Percentiles rank a stretch among this genome's conserved stretches.
phyloP scores from a whole-genome alignment of 2,113 vertebrate genomes.

The Anoplopoma fimbria region DNA sequence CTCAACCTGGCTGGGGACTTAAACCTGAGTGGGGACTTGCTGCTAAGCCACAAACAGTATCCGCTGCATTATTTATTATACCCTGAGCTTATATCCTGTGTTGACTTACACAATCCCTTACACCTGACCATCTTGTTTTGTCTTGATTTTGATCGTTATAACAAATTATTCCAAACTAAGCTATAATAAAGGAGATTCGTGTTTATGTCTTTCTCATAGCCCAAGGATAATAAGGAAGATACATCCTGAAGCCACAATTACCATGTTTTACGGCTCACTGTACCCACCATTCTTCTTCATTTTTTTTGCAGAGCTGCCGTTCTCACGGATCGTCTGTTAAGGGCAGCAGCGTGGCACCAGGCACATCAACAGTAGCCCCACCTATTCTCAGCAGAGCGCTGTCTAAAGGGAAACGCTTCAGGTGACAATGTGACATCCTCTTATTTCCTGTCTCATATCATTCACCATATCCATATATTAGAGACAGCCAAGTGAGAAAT shows the following conservation, averaged over 20 bases:
- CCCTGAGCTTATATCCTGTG: conserved; percentile 6
- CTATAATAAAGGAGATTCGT: conserved; percentile 1
- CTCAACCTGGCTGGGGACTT: conserved; percentile 50
- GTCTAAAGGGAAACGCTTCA: conserved; percentile 82
- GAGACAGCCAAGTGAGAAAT: conserved; percentile 58
- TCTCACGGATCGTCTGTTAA: conserved; percentile 70
- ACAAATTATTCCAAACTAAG: neutral
- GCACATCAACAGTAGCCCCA: conserved; percentile 57
- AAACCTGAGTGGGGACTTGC: conserved; percentile 31
- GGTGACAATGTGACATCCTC: conserved; percentile 64
- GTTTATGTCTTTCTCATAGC: neutral
- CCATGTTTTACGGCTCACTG: neutral
- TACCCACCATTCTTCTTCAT: neutral
- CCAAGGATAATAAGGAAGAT: neutral
- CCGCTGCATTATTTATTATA: conserved; percentile 28
- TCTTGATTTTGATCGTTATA: neutral
- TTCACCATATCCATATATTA: conserved; percentile 21
- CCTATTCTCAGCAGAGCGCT: conserved; percentile 75
- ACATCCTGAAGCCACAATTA: conserved; percentile 12
- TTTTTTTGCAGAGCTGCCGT: conserved; percentile 74
- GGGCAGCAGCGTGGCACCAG: conserved; percentile 57
- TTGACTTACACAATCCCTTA: conserved; percentile 6
- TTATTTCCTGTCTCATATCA: conserved; percentile 58
- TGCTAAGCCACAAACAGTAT: conserved; percentile 24
- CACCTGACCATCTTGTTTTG: conserved; percentile 25